These are phyloP conservation scores for Aspiorhynchus laticeps DNA, from an alignment of 2,113 vertebrate species.

Conservation along the genomic window DNA sequence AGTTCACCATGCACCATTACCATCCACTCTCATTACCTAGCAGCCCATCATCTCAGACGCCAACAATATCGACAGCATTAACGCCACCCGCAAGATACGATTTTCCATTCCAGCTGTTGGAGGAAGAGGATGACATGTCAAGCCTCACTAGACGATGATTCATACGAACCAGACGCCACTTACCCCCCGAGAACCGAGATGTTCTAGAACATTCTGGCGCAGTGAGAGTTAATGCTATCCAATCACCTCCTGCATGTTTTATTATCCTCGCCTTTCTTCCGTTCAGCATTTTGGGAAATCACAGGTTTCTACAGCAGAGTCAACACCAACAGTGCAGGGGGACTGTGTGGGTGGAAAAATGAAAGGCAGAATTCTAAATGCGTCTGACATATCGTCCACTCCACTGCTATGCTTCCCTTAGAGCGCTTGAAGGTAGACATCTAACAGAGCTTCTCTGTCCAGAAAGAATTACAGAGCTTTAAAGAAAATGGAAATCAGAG, in stretches of 20 bases:
- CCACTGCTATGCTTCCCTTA: conserved; percentile 64
- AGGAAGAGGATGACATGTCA: conserved; percentile 10
- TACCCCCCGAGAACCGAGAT: neutral
- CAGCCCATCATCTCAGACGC: conserved; percentile 35
- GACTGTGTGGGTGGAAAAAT: conserved; percentile 76
- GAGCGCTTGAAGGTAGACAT: conserved; percentile 65
- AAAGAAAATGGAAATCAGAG: conserved; percentile 45
- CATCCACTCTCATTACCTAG: conserved; percentile 29
- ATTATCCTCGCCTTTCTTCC: conserved; percentile 34
- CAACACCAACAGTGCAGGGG: conserved; percentile 69
- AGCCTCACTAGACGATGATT: conserved; percentile 40
- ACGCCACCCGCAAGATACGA: neutral
- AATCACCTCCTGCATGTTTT: conserved; percentile 56
- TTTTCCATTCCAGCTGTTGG: conserved; percentile 17
- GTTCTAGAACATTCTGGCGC: neutral
- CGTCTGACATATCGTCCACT: conserved; percentile 73
- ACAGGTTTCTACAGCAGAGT: conserved; percentile 72
- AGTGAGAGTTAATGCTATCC: conserved; percentile 51
- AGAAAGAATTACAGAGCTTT: conserved; percentile 47
- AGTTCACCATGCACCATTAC: conserved; percentile 45
- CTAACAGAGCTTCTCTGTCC: conserved; percentile 61
- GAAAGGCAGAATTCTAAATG: conserved; percentile 80
- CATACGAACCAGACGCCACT: conserved; percentile 19
- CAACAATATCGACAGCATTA: neutral
- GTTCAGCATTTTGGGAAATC: conserved; percentile 65